Evolutionary conservation across 2,797 vertebrate species (phyloP).

Genomic region (Brachyalestes nurse): DNA sequence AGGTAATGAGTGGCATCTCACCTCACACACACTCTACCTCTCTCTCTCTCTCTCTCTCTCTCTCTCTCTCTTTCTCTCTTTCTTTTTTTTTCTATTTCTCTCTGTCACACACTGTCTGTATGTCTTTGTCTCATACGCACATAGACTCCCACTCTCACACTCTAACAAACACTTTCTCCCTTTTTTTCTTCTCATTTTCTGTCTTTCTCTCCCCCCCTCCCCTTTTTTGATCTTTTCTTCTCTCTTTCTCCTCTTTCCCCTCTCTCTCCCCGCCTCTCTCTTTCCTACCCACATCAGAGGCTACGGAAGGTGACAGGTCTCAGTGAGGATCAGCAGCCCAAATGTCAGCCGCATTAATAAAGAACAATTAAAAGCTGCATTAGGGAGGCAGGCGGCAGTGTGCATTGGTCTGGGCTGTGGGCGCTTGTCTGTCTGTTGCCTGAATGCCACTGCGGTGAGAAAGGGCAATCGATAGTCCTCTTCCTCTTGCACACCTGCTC

Average conservation of each 20-base stretch:
- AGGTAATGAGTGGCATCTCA: slow-evolving; percentile 80
- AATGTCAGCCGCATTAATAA: slow-evolving; percentile 83
- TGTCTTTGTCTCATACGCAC: neutral
- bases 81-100: neutral
- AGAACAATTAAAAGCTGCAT: slow-evolving; percentile 85
- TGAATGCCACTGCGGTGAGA: slow-evolving; percentile 86
- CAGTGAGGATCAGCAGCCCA: slow-evolving; percentile 75
- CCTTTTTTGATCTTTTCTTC: slow-evolving; percentile 12
- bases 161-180: slow-evolving; percentile 9
- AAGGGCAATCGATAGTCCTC: slow-evolving; percentile 89
- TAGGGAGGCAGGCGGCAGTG: slow-evolving; percentile 73
- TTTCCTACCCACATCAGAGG: slow-evolving; percentile 42
- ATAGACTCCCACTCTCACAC: neutral
- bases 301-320: slow-evolving; percentile 57
- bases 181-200: neutral
- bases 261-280: slow-evolving; percentile 12
- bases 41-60: slow-evolving; percentile 1
- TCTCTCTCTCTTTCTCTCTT: neutral
- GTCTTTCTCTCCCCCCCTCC: neutral
- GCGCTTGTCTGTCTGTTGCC: slow-evolving; percentile 88
- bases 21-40: slow-evolving; percentile 31
- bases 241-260: neutral
- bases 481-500: slow-evolving; percentile 83
- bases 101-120: neutral
- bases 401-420: slow-evolving; percentile 75